Conservation (phyloP, 2,113 vertebrate genomes). For the Zosterops hypoxanthus region DNA sequence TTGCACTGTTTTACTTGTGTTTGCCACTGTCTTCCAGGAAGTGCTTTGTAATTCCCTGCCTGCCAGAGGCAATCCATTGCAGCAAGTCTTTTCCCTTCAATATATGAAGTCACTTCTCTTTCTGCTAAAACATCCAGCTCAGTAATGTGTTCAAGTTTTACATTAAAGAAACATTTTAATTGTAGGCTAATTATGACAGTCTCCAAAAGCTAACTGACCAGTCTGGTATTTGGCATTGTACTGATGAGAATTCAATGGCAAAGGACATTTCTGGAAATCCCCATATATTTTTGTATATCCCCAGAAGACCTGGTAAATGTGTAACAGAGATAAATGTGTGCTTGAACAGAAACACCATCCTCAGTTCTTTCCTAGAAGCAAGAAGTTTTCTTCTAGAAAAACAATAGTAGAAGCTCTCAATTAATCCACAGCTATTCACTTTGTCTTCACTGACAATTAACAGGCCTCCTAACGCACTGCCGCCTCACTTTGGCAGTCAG, state of each 20-base stretch:
- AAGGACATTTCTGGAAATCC: not conserved
- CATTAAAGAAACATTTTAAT: not conserved
- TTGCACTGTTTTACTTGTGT: not conserved
- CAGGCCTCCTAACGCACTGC: not conserved
- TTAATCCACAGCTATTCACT: slow-evolving; percentile 49
- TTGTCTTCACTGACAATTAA: slow-evolving; percentile 48
- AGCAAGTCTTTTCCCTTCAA: not conserved
- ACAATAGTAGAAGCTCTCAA: slow-evolving; percentile 18
- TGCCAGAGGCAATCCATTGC: not conserved
- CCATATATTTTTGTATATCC: not conserved
- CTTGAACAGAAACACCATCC: not conserved
- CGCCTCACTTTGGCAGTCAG: not conserved
- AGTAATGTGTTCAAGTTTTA: not conserved
- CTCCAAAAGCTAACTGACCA: not conserved
- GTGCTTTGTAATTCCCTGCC: not conserved
- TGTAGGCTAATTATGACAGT: not conserved
- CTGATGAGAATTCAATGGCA: not conserved
- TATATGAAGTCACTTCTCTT: not conserved
- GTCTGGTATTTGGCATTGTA: not conserved
- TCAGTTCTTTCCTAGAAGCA: slow-evolving; percentile 46
- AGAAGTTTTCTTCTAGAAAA: slow-evolving; percentile 22
- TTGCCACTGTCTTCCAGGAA: not conserved
- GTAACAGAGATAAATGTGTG: not conserved
- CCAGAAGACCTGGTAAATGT: not conserved
- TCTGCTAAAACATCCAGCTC: not conserved